Base-by-base conservation (phyloP, 2,888 invertebrate species). In the Embidobia sp. region DNA sequence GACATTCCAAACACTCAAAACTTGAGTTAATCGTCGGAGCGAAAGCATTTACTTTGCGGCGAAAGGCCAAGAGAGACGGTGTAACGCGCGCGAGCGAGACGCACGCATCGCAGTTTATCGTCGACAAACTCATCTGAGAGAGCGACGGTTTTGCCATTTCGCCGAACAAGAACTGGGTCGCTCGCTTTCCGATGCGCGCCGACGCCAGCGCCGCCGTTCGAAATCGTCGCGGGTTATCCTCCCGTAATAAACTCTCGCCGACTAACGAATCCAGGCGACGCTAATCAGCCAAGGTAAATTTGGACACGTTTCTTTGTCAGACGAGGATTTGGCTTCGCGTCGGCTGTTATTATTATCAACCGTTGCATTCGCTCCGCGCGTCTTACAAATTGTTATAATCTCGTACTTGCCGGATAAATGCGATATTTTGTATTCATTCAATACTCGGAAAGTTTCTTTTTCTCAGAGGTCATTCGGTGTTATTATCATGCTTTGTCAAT, bases 1-100 rank as follows among this genome's bases (percentile, higher is more conserved):
- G 81, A 81, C 84, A 83, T 84, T 83, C 81, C 83, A 83, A 85
- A 83, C 83, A 85, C 83, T 85, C 83, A 83, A 85, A 86, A 84
- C 82, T 84, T 80, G 83, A 82, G 83, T 86, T 85, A 85, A 86
- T 86, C 85, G 83, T 78, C 78, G 79, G 81, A 84, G 82, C 83
- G 82, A 78, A 79, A 81, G 81, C 82, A 81, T 84, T 83, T 82
- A 79, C 80, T 80, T 78, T 80, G 81, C 78, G 55, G 74, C 73
- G 74, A 70, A 79, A 67, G 78, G 53, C 64, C 31, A 63, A 64
- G 46, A 48, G 48, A 42, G 37, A 33, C 46, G 46, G 35, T 11
- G 33, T 33, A 29, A 40, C 18, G 70, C 15, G 70, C 31, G 66
- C 16, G 33, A 73, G 55, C 27, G 69, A 46, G 70, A 57, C 63